Evolutionary conservation across 2,888 invertebrate genomes (phyloP).

Genomic region (Spicauda simplicius): DNA sequence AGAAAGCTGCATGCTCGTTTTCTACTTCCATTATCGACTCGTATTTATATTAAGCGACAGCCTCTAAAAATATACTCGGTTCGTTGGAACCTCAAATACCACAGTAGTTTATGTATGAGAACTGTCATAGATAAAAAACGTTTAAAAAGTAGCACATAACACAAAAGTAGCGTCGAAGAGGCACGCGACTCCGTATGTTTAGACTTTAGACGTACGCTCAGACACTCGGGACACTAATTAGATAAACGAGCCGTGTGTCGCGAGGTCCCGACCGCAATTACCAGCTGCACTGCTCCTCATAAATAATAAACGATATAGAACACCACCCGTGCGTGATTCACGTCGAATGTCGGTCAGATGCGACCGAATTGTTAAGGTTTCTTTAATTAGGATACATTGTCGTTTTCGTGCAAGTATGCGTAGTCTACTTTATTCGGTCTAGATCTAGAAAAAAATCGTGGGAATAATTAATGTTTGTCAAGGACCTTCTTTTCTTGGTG

Average conservation of each 20-base stretch:
- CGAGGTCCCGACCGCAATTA: slow-evolving; percentile 83
- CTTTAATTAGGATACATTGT: not conserved
- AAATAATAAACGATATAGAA: slow-evolving; percentile 79
- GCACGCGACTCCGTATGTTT: slow-evolving; percentile 8
- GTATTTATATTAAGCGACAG: too few species aligned
- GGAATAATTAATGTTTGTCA: not conserved
- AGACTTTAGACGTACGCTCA: slow-evolving; percentile 59
- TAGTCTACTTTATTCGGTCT: too few species aligned
- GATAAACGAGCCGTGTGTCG: slow-evolving; percentile 80
- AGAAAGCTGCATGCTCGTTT: too few species aligned
- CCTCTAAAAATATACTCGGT: too few species aligned
- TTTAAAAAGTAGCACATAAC: not conserved
- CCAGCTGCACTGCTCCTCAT: slow-evolving; percentile 68
- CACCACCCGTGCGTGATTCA: slow-evolving; percentile 71
- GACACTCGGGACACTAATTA: slow-evolving; percentile 73
- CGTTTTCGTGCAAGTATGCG: not conserved
- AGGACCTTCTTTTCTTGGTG: too few species aligned
- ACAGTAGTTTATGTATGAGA: too few species aligned
- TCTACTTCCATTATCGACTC: too few species aligned
- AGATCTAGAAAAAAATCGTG: not conserved
- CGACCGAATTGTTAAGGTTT: slow-evolving; percentile 18
- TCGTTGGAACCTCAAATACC: too few species aligned
- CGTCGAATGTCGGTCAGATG: slow-evolving; percentile 53
- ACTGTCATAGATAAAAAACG: too few species aligned
- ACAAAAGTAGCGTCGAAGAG: not conserved